Conservation (phyloP, 2,113 vertebrate species). For the Piprites chloris region DNA sequence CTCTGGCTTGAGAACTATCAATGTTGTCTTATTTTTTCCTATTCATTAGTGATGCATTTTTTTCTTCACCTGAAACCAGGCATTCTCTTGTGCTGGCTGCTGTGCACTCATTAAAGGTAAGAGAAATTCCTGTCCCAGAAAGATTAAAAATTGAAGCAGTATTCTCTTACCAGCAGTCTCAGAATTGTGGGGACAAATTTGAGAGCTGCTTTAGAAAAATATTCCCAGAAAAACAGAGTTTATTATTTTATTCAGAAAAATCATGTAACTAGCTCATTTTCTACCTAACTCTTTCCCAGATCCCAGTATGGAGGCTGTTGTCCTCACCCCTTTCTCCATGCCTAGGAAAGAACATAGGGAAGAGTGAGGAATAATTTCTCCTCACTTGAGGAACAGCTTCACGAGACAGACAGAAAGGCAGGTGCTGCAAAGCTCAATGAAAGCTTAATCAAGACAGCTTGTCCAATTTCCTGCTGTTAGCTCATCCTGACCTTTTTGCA, state of each 20-base stretch:
- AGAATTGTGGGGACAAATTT: neutral
- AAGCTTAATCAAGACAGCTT: neutral
- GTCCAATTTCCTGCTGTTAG: slow-evolving; percentile 13
- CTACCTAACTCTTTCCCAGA: neutral
- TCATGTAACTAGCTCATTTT: neutral
- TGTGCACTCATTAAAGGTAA: neutral
- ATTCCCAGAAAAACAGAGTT: neutral
- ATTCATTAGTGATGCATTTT: neutral
- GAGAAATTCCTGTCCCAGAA: neutral
- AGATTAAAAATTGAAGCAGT: neutral
- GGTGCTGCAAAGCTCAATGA: neutral
- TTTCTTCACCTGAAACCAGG: neutral
- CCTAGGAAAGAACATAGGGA: neutral
- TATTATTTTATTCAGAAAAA: neutral
- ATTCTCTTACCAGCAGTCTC: neutral
- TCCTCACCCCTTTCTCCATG: neutral
- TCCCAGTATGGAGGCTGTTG: neutral
- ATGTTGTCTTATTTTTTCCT: neutral
- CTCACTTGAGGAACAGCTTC: neutral
- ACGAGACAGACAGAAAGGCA: neutral
- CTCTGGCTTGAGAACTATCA: neutral
- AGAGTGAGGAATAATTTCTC: neutral
- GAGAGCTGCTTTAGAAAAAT: neutral
- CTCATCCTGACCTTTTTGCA: neutral
- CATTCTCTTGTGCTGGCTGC: neutral